phyloP scores from a whole-genome alignment of 2,113 vertebrate species.

The Muntiacus reevesi region DNA sequence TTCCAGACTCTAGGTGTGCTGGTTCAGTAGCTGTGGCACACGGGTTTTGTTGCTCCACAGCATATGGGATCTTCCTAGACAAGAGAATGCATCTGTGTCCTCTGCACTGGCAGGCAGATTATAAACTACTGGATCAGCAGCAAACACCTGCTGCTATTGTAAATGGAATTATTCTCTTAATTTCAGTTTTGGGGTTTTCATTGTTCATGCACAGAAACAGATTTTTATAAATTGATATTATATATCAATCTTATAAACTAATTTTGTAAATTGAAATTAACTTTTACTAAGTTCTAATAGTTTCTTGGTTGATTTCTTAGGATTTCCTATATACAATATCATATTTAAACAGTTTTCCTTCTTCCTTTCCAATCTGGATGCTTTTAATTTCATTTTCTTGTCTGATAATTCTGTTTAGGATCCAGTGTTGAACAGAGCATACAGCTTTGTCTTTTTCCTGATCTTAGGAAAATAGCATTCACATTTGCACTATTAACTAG shows the following conservation, averaged over 20 bases:
- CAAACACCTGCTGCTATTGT: background rate
- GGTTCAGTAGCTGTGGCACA: background rate
- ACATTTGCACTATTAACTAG: background rate
- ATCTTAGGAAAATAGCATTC: background rate
- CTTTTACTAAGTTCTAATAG: background rate
- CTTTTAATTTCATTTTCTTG: background rate
- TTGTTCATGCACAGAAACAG: background rate
- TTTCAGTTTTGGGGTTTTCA: background rate
- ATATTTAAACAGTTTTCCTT: background rate
- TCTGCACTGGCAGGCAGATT: background rate
- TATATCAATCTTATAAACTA: background rate
- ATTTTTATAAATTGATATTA: background rate
- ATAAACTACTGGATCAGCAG: background rate
- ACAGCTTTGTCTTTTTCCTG: background rate
- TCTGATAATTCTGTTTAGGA: background rate
- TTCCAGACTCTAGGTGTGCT: background rate
- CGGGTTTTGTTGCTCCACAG: background rate
- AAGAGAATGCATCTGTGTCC: background rate
- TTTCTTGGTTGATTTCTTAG: background rate
- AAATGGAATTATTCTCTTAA: background rate
- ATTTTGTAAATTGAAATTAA: background rate
- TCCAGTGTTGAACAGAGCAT: background rate
- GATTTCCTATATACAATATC: background rate
- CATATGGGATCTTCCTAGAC: background rate
- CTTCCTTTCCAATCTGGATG: background rate